Evolutionary conservation across 1,140 invertebrate genomes (phyloP).

Genomic region (Drosophila serrata): DNA sequence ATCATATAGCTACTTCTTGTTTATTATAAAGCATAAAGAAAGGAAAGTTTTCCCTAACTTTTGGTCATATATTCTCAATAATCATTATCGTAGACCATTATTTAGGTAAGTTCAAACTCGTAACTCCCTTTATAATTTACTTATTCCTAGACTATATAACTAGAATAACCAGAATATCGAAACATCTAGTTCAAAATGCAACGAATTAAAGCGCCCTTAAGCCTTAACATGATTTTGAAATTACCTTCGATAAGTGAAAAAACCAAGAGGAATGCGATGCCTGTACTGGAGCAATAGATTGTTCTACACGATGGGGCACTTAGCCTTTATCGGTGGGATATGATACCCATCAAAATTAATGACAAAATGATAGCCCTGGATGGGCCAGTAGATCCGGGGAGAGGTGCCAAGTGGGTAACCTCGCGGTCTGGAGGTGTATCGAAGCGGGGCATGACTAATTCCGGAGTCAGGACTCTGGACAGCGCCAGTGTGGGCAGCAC

Average conservation of each 20-base stretch:
- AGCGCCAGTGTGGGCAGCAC: constrained; percentile 42
- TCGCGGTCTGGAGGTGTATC: constrained; percentile 20
- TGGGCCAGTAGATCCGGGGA: background rate
- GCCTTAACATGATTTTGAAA: constrained; percentile 18
- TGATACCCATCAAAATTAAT: constrained; percentile 41
- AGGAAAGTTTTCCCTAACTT: background rate
- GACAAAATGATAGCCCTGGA: constrained; percentile 32
- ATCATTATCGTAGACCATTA: no score
- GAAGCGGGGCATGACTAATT: constrained; percentile 32
- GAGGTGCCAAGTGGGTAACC: constrained; percentile 32
- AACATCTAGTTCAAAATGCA: constrained; percentile 19
- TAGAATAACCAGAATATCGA: constrained; percentile 3
- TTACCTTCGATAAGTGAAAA: constrained; percentile 22
- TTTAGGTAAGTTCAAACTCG: background rate
- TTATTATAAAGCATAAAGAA: background rate
- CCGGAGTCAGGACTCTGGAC: constrained; percentile 12
- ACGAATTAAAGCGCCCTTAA: constrained; percentile 26
- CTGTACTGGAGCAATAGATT: constrained; percentile 25
- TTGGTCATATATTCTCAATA: background rate
- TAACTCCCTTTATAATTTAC: background rate
- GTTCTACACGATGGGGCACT: constrained; percentile 25
- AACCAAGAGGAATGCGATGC: constrained; percentile 6
- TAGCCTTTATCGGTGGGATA: constrained; percentile 28
- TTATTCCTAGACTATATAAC: background rate
- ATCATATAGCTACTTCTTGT: no score